Evolutionary conservation across 2,797 vertebrate species (phyloP), one percentile per base, ranked within the genome.

Genomic region (Lophotriccus pileatus): DNA sequence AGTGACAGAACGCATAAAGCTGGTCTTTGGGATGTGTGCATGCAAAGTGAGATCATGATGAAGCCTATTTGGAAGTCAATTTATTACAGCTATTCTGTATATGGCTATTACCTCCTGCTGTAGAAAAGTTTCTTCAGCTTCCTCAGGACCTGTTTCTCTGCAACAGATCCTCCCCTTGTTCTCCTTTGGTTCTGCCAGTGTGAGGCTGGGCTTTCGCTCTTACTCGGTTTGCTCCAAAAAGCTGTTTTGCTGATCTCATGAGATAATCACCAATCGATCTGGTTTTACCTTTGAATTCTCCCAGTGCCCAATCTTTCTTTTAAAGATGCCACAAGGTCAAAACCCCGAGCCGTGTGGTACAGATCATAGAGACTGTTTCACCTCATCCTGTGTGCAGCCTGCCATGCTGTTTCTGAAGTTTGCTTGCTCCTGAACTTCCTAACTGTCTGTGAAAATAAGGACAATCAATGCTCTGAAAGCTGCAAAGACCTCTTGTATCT

Each of bases 1-100:
- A 47, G 64, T 92, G 94, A 85, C 95, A 94, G 76, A 84, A 88
- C 59, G 75, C 49, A 81, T 94, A 95, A 96, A 64, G 85, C 82
- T 75, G 87, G 74, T 37, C 39, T 77, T 81, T 60, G 47, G 77
- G 56, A 94, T 14, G 15, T 69, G 74, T 0, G 0, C 69, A 90
- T 28, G 30, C 82, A 60, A 90, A 96, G 87, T 50, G 67, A 92
- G 76, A 39, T 68, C 0, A 0, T 19, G 44, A 37, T 44, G 73
- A 84, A 87, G 50, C 63, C 53, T 58, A 5, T 80, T 90, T 55
- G 78, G 68, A 59, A 92, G 68, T 76, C 50, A 89, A 19, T 72
- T 94, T 84, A 69, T 85, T 79, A 53, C 4, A 4, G 44, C 75
- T 84, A 63, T 49, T 93, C 63, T 90, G 34, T 67, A 20, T 32